Percentiles rank a stretch among this genome's conserved stretches.
phyloP scores from a whole-genome alignment of 2,113 vertebrate species.

The Pelecanoides urinatrix region DNA sequence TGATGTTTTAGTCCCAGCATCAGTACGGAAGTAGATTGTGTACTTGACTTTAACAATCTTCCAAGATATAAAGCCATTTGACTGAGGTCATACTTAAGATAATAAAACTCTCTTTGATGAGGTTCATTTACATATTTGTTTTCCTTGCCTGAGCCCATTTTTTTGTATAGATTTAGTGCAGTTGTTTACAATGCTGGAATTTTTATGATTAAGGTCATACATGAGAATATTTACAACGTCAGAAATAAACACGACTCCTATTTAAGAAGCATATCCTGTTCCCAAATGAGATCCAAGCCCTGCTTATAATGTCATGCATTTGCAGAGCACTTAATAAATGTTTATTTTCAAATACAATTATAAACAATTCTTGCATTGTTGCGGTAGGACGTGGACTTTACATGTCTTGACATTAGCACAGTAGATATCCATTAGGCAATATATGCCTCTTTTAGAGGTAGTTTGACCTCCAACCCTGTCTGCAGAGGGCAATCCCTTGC shows the following conservation, averaged over 20 bases:
- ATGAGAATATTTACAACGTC: constrained; percentile 54
- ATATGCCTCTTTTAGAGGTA: neutral
- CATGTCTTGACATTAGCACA: constrained; percentile 23
- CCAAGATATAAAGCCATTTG: constrained; percentile 54
- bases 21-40: neutral
- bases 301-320: constrained; percentile 44
- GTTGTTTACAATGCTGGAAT: constrained; percentile 61
- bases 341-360: constrained; percentile 65
- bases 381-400: neutral
- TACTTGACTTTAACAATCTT: constrained; percentile 28
- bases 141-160: constrained; percentile 55
- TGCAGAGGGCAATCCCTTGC: constrained; percentile 1
- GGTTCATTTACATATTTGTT: constrained; percentile 73
- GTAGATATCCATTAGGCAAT: constrained; percentile 7
- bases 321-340: constrained; percentile 54
- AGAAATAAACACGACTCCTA: constrained; percentile 50
- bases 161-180: constrained; percentile 49
- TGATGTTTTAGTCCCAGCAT: neutral
- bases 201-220: constrained; percentile 66
- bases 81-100: constrained; percentile 53
- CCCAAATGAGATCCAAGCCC: constrained; percentile 49
- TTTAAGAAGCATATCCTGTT: constrained; percentile 57
- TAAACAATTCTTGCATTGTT: constrained; percentile 30
- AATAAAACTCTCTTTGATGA: constrained; percentile 62
- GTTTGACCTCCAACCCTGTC: constrained; percentile 11